These are phyloP conservation scores for Poliocrania exsul DNA, from an alignment of 2,797 vertebrate genomes.

Conservation along the genomic window DNA sequence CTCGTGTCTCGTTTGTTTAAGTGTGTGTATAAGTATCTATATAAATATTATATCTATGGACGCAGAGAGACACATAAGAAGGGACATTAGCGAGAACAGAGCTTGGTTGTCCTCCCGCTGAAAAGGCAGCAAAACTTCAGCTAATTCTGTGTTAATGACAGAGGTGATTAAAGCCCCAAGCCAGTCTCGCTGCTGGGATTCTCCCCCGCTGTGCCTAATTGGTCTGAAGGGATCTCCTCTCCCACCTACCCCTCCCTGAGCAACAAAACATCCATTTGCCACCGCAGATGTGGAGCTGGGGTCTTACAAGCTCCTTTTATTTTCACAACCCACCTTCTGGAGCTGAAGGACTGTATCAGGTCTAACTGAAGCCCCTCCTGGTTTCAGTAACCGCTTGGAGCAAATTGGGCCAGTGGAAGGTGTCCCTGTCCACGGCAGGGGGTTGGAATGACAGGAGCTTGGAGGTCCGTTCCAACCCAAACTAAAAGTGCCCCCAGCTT, in stretches of 20 bases:
- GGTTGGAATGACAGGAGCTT: not conserved
- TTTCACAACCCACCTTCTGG: rapidly evolving
- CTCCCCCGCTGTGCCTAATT: not conserved
- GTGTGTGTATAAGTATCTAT: not conserved
- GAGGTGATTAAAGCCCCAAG: not conserved
- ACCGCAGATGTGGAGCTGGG: not conserved
- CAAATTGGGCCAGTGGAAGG: not conserved
- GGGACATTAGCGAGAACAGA: not conserved
- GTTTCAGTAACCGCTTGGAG: not conserved
- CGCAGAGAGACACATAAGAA: not conserved
- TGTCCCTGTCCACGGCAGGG: not conserved
- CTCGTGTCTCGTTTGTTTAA: not conserved
- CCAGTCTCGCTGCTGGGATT: rapidly evolving
- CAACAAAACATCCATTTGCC: not conserved
- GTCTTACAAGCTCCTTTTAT: not conserved
- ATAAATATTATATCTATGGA: not conserved
- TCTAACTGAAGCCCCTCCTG: not conserved
- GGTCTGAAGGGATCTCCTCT: not conserved
- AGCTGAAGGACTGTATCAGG: not conserved
- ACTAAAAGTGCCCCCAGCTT: not conserved
- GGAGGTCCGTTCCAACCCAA: not conserved
- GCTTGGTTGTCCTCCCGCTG: rapidly evolving
- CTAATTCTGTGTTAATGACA: rapidly evolving
- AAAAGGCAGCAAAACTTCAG: rapidly evolving
- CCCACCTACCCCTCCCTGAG: not conserved